phyloP scores from a whole-genome alignment of 2,888 invertebrate species.

The Homarus gammarus region DNA sequence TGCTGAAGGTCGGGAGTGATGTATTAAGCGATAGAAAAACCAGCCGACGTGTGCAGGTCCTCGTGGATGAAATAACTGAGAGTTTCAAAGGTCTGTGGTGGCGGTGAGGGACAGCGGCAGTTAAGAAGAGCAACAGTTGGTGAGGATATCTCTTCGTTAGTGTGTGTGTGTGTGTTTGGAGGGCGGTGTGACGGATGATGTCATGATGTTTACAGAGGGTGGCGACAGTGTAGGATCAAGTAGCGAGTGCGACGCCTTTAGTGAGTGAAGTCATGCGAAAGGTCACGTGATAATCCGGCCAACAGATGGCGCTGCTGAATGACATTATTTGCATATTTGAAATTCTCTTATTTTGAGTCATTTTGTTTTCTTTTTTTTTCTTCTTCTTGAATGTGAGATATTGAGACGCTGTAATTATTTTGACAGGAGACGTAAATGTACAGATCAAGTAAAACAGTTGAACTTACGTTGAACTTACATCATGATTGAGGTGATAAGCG shows the following conservation, averaged over 20 bases:
- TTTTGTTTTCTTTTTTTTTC: too few relatives aligned
- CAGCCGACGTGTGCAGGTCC: background rate
- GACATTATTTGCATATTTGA: background rate
- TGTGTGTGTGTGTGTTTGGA: background rate
- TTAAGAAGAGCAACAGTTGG: background rate
- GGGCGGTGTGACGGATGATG: background rate
- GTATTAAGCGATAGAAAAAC: background rate
- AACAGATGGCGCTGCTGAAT: background rate
- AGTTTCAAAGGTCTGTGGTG: background rate
- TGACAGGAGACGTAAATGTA: too few relatives aligned
- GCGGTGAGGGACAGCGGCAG: background rate
- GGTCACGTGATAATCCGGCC: background rate
- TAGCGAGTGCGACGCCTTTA: background rate
- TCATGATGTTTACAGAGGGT: conserved; percentile 1
- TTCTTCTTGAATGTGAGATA: too few relatives aligned
- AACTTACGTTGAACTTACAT: too few relatives aligned
- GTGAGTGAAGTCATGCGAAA: background rate
- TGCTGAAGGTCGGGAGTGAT: background rate
- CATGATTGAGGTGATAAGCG: too few relatives aligned
- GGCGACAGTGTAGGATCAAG: background rate
- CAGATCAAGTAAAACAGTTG: too few relatives aligned
- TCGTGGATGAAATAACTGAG: background rate
- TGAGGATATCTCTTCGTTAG: background rate
- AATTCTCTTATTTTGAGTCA: too few relatives aligned
- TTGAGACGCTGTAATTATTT: too few relatives aligned